A percentile compares a stretch with the other conserved stretches of the same genome.
Conservation (phyloP, 2,888 invertebrate species). For the Helobdella robusta region DNA sequence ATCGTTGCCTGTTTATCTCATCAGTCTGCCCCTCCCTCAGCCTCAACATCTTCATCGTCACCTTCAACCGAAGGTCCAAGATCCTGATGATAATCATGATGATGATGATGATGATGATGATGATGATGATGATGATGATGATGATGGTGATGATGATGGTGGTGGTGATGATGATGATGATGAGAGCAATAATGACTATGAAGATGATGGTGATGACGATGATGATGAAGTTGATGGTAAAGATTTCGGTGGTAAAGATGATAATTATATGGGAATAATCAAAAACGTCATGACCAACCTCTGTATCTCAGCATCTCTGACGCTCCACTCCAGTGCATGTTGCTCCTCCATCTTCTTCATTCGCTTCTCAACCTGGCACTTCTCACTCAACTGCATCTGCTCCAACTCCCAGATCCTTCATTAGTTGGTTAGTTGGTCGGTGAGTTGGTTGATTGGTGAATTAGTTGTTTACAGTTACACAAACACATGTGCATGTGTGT, state of each 20-base stretch:
- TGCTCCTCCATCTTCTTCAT: conserved; percentile 65
- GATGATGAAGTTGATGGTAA: conserved; percentile 15
- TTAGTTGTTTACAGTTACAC: too few relatives aligned
- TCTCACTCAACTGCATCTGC: conserved; percentile 54
- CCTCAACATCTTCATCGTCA: conserved; percentile 60
- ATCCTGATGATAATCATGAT: conserved; percentile 37
- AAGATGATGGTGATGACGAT: not conserved
- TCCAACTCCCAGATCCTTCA: conserved; percentile 59
- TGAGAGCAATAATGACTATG: not conserved
- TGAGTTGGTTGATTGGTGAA: too few relatives aligned
- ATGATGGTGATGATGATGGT: conserved; percentile 4
- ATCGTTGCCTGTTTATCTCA: conserved; percentile 45
- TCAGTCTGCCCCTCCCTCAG: conserved; percentile 53
- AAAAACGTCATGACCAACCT: conserved; percentile 11
- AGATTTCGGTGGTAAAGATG: not conserved
- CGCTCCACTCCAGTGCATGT: conserved; percentile 72
- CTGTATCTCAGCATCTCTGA: conserved; percentile 56
- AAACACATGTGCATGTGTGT: too few relatives aligned
- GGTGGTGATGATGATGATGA: conserved; percentile 1
- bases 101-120: conserved; percentile 5
- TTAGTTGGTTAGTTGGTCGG: too few relatives aligned
- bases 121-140: conserved; percentile 13
- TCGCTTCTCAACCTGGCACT: conserved; percentile 56
- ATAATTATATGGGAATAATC: not conserved
- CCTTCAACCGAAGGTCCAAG: conserved; percentile 51